Evolutionary conservation across 2,797 vertebrate genomes (phyloP).

Genomic region (Micrastur ruficollis): DNA sequence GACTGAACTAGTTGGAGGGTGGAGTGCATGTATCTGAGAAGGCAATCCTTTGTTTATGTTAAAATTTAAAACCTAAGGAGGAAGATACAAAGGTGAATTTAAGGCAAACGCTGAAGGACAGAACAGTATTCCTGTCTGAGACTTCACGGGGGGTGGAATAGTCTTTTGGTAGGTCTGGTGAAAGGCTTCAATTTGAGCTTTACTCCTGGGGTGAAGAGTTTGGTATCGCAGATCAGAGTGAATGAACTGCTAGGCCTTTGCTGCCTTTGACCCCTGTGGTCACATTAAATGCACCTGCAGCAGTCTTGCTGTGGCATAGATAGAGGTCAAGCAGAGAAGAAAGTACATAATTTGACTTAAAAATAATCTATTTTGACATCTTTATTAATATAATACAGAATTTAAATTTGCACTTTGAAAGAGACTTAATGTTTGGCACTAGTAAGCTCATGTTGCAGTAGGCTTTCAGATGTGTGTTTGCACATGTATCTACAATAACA

Average conservation of each 20-base stretch:
- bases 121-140: not conserved
- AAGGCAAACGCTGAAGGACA: too few relatives aligned
- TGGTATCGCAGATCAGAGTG: not conserved
- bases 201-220: not conserved
- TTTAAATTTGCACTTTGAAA: not conserved
- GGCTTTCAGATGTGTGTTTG: not conserved
- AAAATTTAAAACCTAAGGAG: not conserved
- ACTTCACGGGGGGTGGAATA: not conserved
- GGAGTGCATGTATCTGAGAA: not conserved
- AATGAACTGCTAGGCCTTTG: not conserved
- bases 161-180: not conserved
- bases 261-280: not conserved
- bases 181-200: not conserved
- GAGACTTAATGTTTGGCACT: not conserved
- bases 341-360: not conserved
- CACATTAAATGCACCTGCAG: fast-evolving
- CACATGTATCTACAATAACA: not conserved
- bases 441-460: not conserved
- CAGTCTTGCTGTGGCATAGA: not conserved
- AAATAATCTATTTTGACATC: not conserved
- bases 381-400: not conserved
- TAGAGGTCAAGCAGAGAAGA: not conserved
- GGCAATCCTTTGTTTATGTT: fast-evolving
- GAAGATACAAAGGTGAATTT: fast-evolving
- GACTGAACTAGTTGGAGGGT: fast-evolving